Evolutionary conservation across 2,113 vertebrate species (phyloP).

Genomic region (Morone saxatilis): DNA sequence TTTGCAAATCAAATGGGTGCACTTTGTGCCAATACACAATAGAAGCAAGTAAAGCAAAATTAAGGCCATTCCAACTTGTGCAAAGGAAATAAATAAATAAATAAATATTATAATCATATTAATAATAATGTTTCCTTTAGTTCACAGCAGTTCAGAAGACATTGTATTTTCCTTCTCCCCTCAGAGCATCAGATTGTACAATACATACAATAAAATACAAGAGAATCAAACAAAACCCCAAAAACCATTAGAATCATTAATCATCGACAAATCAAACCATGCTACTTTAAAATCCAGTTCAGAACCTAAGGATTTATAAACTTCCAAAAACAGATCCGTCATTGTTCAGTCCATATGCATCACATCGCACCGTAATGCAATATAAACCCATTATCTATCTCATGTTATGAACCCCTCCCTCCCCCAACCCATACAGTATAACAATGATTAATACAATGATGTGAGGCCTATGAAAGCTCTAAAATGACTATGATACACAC

Average conservation of each 20-base stretch:
- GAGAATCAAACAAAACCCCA: slow-evolving; percentile 53
- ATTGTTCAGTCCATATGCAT: slow-evolving; percentile 33
- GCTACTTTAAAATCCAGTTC: slow-evolving; percentile 74
- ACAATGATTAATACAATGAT: slow-evolving; percentile 63
- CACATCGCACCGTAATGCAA: slow-evolving; percentile 38
- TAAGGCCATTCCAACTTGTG: slow-evolving; percentile 94
- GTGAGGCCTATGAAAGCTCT: slow-evolving; percentile 47
- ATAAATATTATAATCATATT: slow-evolving; percentile 21
- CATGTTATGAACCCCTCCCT: slow-evolving; percentile 19
- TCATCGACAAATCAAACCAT: slow-evolving; percentile 76
- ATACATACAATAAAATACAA: slow-evolving; percentile 73
- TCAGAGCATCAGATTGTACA: slow-evolving; percentile 64
- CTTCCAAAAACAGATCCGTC: slow-evolving; percentile 50
- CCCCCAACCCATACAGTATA: slow-evolving; percentile 28
- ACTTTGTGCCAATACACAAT: slow-evolving; percentile 88
- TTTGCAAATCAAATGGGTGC: slow-evolving; percentile 82
- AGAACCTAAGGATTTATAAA: slow-evolving; percentile 56
- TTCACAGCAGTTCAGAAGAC: slow-evolving; percentile 73
- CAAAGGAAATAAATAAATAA: slow-evolving; percentile 79
- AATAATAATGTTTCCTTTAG: slow-evolving; percentile 61
- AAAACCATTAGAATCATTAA: slow-evolving; percentile 39
- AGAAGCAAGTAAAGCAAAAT: slow-evolving; percentile 88
- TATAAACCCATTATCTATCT: slow-evolving; percentile 45
- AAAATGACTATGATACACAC: slow-evolving; percentile 53
- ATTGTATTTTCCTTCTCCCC: slow-evolving; percentile 41